A percentile compares a stretch with the other conserved stretches of the same genome.
phyloP scores from a whole-genome alignment of 2,888 invertebrate genomes.

The Stramonita haemastoma region DNA sequence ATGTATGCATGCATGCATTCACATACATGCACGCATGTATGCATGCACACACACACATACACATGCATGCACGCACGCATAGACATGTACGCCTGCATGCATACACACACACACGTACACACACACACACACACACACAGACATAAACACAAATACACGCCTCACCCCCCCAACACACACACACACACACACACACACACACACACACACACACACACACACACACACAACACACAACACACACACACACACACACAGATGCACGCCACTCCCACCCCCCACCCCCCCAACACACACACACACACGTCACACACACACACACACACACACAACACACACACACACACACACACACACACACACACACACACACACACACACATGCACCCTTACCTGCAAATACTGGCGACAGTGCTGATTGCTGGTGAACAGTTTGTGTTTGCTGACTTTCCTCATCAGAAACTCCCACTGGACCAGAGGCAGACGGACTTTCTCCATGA shows the following conservation, averaged over 20 bases:
- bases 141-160: background rate
- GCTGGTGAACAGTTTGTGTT: conserved; percentile 49
- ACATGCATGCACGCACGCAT: too few species aligned
- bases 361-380: background rate
- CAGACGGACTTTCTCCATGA: conserved; percentile 52
- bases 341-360: too few species aligned
- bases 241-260: background rate
- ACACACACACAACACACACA: too few species aligned
- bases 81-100: background rate
- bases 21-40: background rate
- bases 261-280: too few species aligned
- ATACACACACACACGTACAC: background rate
- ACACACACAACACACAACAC: background rate
- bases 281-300: too few species aligned
- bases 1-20: too few species aligned
- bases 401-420: conserved; percentile 50
- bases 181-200: background rate
- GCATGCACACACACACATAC: background rate
- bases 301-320: too few species aligned
- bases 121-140: conserved; percentile 6
- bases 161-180: background rate
- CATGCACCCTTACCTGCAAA: conserved; percentile 41
- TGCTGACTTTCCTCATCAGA: conserved; percentile 51
- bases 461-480: conserved; percentile 53
- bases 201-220: background rate